These are phyloP conservation scores for Drosophila gunungcola DNA, from an alignment of 1,140 invertebrate species.

Conservation along the genomic window DNA sequence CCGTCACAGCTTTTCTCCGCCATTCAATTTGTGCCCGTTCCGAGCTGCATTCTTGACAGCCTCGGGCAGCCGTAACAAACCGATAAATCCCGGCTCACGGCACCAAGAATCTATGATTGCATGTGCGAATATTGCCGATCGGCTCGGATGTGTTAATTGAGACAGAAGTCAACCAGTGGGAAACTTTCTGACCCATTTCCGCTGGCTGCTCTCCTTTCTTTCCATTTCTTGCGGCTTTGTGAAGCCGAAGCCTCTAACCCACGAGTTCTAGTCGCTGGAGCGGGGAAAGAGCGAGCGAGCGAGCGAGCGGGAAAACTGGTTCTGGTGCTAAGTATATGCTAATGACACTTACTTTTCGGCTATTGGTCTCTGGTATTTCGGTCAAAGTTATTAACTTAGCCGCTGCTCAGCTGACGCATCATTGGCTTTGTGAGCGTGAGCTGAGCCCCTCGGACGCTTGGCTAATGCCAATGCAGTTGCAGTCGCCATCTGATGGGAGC, in stretches of 20 bases:
- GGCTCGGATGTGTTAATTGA: conserved; percentile 61
- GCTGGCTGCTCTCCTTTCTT: conserved; percentile 28
- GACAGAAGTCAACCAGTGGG: conserved; percentile 44
- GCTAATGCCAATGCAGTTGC: conserved; percentile 22
- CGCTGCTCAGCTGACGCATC: conserved; percentile 41
- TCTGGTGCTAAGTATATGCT: conserved; percentile 79
- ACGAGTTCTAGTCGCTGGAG: background rate
- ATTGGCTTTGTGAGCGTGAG: conserved; percentile 44
- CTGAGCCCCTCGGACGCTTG: conserved; percentile 16
- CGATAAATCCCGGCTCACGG: background rate
- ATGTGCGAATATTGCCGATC: conserved; percentile 44
- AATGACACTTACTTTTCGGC: conserved; percentile 66
- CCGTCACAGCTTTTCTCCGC: conserved; percentile 6
- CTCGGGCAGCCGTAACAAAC: conserved; percentile 21
- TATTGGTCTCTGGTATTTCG: conserved; percentile 58
- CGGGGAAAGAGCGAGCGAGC: background rate
- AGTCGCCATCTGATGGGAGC: conserved; percentile 2
- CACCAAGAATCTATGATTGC: conserved; percentile 27
- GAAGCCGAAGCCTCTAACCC: background rate
- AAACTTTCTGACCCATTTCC: conserved; percentile 66
- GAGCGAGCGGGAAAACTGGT: conserved; percentile 41
- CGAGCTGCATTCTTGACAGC: conserved; percentile 61
- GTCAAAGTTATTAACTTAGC: conserved; percentile 79
- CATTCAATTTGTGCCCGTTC: conserved; percentile 60
- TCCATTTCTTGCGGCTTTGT: conserved; percentile 17